Evolutionary conservation across 2,797 vertebrate species (phyloP), one percentile per base, ranked within the genome.

Genomic region (Microctenopoma lineatum): DNA sequence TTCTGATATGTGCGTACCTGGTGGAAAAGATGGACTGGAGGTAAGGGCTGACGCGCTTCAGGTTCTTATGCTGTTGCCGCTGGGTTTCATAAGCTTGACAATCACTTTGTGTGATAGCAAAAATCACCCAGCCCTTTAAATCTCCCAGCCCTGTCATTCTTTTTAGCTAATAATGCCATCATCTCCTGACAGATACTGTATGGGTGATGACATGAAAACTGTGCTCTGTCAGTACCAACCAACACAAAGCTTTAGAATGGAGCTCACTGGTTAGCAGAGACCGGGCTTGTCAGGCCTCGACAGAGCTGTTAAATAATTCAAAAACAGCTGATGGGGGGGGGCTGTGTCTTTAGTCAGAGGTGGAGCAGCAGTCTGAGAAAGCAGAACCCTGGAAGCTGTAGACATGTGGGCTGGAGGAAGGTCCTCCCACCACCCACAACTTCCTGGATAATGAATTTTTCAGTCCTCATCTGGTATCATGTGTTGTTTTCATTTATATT

Each of bases 21-120:
- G 97, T 99, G 7, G 97, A 98, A 90, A 99, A 98, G 89, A 92
- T 99, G 96, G 98, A 99, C 92, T 99, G 98, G 98, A 99, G 98
- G 98, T 99, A 95, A 94, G 71, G 44, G 4, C 47, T 13, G 18
- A 36, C 18, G 6, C 5, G 14, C 18, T 34, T 44, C 41, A 0
- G 11, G 58, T 52, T 52, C 16, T 71, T 32, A 10, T 4, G 27
- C 29, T 52, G 34, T 53, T 21, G 7, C n/a, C 13, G 68, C 26
- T 12, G 11, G 32, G 32, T 55, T 29, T 59, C 45, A 34, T 44
- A 46, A 27, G 32, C 57, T 60, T 51, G 45, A 52, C 51, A 58
- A 11, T 57, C 13, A 25, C 70, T 59, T 77, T 54, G 58, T 70
- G 60, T 63, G 48, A 60, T n/a, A 64, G 68, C 57, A 71, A 57